phyloP scores from a whole-genome alignment of 2,888 invertebrate genomes.

The Bruchidius siliquastri region DNA sequence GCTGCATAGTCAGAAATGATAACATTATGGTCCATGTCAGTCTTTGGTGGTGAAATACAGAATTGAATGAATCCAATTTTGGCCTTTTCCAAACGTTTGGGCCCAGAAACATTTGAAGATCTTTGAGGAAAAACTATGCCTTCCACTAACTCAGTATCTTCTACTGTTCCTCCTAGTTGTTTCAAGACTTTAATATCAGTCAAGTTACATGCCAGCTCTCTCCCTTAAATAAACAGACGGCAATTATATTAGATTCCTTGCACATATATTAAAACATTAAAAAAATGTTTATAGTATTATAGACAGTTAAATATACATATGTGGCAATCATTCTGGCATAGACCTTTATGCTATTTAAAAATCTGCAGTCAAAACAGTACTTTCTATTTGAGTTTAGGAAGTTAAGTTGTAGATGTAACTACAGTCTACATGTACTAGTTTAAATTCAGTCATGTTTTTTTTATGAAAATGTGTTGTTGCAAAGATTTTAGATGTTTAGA shows the following conservation, averaged over 20 bases:
- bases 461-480: too few relatives aligned
- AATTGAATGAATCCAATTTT: conserved; percentile 99
- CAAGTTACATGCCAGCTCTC: conserved; percentile 75
- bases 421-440: too few relatives aligned
- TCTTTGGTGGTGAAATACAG: conserved; percentile 99
- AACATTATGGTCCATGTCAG: conserved; percentile 97
- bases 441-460: too few relatives aligned
- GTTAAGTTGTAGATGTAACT: too few relatives aligned
- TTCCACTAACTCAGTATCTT: conserved; percentile 92
- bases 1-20: conserved; percentile 98
- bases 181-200: conserved; percentile 95
- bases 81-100: conserved; percentile 91
- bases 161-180: conserved; percentile 94
- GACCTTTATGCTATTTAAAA: too few relatives aligned
- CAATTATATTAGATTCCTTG: background rate
- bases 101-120: conserved; percentile 84
- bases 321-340: too few relatives aligned
- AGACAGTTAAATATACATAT: background rate
- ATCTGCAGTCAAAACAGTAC: too few relatives aligned
- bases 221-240: conserved; percentile 35
- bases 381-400: too few relatives aligned
- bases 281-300: too few relatives aligned
- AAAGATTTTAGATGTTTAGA: too few relatives aligned
- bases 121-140: conserved; percentile 94
- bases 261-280: background rate